These are phyloP conservation scores for Matsumurasca onukii DNA, from an alignment of 1,140 invertebrate species.

Conservation along the genomic window DNA sequence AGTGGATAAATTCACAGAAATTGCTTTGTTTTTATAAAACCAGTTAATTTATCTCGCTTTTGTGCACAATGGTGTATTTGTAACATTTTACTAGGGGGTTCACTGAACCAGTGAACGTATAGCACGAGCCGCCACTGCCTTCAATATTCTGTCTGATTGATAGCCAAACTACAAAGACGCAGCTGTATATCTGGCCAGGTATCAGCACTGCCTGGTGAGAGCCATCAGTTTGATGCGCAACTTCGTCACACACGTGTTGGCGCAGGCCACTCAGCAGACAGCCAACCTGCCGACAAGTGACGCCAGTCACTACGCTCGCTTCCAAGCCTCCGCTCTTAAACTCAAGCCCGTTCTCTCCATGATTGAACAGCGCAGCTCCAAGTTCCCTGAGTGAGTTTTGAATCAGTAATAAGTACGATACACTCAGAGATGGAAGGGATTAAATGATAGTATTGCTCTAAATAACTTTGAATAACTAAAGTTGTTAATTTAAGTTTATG, in stretches of 20 bases:
- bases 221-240: conserved; percentile 76
- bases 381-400: conserved; percentile 36
- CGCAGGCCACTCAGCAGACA: conserved; percentile 71
- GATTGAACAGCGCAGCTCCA: conserved; percentile 34
- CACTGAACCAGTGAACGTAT: too few relatives aligned
- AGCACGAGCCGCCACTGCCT: too few relatives aligned
- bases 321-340: conserved; percentile 35
- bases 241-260: conserved; percentile 70
- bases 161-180: conserved; percentile 68
- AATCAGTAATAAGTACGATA: background rate
- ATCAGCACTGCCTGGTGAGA: conserved; percentile 75
- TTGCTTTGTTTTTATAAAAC: too few relatives aligned
- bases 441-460: too few relatives aligned
- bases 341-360: conserved; percentile 35
- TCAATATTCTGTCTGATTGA: too few relatives aligned
- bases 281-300: conserved; percentile 20
- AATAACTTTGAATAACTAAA: too few relatives aligned
- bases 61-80: too few relatives aligned
- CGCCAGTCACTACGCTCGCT: conserved; percentile 40
- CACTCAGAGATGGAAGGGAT: too few relatives aligned
- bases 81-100: too few relatives aligned
- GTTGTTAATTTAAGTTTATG: too few relatives aligned
- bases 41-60: too few relatives aligned
- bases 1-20: too few relatives aligned
- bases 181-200: conserved; percentile 67